These are phyloP conservation scores for Bhutanitis thaidina DNA, from an alignment of 2,888 invertebrate genomes.

Conservation along the genomic window DNA sequence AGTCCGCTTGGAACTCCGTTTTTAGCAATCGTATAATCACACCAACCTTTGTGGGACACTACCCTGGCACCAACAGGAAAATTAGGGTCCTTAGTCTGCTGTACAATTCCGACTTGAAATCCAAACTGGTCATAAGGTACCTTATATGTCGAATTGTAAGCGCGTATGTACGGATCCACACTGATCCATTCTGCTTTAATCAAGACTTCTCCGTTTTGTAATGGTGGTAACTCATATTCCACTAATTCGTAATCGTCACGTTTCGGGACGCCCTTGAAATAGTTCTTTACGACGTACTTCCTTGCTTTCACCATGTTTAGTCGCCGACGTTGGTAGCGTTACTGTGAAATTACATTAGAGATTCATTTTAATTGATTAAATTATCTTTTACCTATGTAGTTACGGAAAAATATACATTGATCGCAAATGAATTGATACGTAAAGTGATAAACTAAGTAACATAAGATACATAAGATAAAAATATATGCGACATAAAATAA, in stretches of 20 bases:
- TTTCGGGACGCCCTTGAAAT: conserved; percentile 80
- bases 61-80: conserved; percentile 80
- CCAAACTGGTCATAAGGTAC: conserved; percentile 41
- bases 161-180: conserved; percentile 41
- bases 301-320: conserved; percentile 68
- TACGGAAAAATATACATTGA: no score
- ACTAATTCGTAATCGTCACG: conserved; percentile 76
- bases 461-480: no score
- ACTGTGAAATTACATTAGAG: conserved; percentile 1
- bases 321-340: neutral
- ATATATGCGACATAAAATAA: no score
- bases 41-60: conserved; percentile 81
- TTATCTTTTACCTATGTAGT: no score
- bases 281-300: conserved; percentile 76
- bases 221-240: conserved; percentile 78
- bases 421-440: no score
- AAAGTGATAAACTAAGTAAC: no score
- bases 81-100: conserved; percentile 78
- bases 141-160: conserved; percentile 18
- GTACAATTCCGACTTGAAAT: conserved; percentile 53
- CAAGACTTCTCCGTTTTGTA: conserved; percentile 74
- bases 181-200: conserved; percentile 45
- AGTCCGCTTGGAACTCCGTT: conserved; percentile 30
- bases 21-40: conserved; percentile 26
- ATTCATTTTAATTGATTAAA: no score